Conservation (phyloP, 2,113 vertebrate species). For the Gymnogyps californianus region DNA sequence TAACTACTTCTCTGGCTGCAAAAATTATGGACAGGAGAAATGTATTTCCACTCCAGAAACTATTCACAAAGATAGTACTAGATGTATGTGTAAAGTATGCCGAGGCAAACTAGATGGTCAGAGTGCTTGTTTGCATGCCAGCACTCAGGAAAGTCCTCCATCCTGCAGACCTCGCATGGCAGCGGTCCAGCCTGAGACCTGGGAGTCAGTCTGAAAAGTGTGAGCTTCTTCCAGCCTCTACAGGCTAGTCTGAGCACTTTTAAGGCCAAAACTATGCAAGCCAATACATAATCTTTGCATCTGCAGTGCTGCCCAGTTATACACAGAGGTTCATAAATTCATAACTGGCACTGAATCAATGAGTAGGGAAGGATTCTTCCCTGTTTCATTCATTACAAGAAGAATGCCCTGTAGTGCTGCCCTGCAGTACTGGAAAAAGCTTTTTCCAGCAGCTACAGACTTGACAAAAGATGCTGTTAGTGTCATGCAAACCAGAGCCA, state of each 20-base stretch:
- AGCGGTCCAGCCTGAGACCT: background rate
- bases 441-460: background rate
- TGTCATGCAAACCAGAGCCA: background rate
- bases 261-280: background rate
- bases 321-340: background rate
- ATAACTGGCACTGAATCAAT: background rate
- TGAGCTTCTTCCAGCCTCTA: background rate
- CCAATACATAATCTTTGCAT: background rate
- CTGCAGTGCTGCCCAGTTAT: background rate
- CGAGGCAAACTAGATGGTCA: background rate
- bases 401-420: background rate
- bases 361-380: background rate
- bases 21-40: background rate
- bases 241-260: background rate
- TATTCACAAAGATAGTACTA: background rate
- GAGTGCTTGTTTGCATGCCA: background rate
- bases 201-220: background rate
- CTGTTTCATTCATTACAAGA: background rate
- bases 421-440: background rate
- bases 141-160: background rate
- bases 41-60: background rate
- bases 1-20: background rate
- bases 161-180: background rate
- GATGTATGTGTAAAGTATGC: background rate
- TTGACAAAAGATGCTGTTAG: background rate